A percentile compares a stretch with the other conserved stretches of the same genome.
phyloP scores from a whole-genome alignment of 2,888 invertebrate genomes.

The Leucania comma region DNA sequence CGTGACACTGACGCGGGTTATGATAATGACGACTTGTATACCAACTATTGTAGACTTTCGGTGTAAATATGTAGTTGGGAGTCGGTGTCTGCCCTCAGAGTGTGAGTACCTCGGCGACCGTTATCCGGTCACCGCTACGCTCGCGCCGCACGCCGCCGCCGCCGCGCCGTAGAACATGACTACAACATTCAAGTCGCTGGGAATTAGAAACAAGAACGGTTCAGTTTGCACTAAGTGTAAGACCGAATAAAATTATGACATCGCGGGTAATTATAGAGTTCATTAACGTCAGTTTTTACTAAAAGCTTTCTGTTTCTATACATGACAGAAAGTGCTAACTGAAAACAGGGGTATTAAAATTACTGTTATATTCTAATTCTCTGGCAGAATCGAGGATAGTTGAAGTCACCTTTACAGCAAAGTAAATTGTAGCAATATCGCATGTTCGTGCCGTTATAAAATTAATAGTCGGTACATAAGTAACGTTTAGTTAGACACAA shows the following conservation, averaged over 20 bases:
- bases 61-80: slow-evolving; percentile 73
- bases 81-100: slow-evolving; percentile 77
- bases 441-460: slow-evolving; percentile 50
- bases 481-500: slow-evolving; percentile 48
- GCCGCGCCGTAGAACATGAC: slow-evolving; percentile 74
- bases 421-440: slow-evolving; percentile 19
- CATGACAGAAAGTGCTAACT: slow-evolving; percentile 1
- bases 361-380: slow-evolving; percentile 1
- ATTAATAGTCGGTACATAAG: slow-evolving; percentile 30
- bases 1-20: slow-evolving; percentile 87
- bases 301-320: slow-evolving; percentile 47
- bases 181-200: slow-evolving; percentile 76
- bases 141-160: slow-evolving; percentile 61
- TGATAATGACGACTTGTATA: slow-evolving; percentile 81
- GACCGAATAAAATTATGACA: slow-evolving; percentile 40
- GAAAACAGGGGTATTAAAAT: slow-evolving; percentile 2
- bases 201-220: slow-evolving; percentile 76
- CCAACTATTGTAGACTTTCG: slow-evolving; percentile 75
- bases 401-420: background rate
- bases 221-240: slow-evolving; percentile 65
- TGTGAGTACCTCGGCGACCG: slow-evolving; percentile 83
- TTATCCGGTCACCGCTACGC: slow-evolving; percentile 88
- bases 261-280: slow-evolving; percentile 46
- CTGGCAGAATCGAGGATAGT: background rate
- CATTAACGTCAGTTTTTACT: slow-evolving; percentile 13